These are phyloP conservation scores for Grus americana DNA, from an alignment of 2,113 vertebrate species.

Conservation along the genomic window DNA sequence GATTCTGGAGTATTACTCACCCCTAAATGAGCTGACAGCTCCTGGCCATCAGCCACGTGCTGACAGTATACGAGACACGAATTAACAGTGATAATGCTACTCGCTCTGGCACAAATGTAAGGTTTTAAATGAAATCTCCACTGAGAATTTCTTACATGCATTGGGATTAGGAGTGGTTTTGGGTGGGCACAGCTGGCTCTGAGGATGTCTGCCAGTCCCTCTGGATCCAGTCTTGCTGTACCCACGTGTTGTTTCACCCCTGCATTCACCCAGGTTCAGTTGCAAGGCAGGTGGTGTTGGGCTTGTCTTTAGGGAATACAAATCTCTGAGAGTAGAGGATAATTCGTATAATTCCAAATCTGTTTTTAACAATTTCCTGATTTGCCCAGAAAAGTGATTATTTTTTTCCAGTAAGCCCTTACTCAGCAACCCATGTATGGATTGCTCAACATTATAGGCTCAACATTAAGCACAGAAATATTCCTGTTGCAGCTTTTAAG, in stretches of 20 bases:
- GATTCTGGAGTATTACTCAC: background rate
- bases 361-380: background rate
- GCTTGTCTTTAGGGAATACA: background rate
- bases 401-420: rapidly evolving
- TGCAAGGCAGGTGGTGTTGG: background rate
- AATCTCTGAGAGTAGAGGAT: background rate
- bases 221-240: background rate
- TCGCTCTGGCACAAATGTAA: background rate
- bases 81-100: background rate
- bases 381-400: background rate
- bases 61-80: background rate
- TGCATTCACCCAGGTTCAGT: background rate
- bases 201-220: background rate
- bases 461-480: background rate
- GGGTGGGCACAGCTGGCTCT: background rate
- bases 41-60: background rate
- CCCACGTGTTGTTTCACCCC: background rate
- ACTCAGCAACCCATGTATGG: background rate
- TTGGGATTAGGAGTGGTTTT: background rate
- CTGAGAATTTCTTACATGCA: rapidly evolving
- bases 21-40: background rate
- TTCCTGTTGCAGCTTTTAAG: background rate
- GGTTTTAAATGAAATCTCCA: background rate
- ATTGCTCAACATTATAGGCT: background rate
- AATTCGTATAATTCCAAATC: background rate